Percentiles rank a stretch among this genome's conserved stretches.
These are phyloP conservation scores for Phrynosoma platyrhinos DNA, from an alignment of 2,113 vertebrate species.

Conservation along the genomic window DNA sequence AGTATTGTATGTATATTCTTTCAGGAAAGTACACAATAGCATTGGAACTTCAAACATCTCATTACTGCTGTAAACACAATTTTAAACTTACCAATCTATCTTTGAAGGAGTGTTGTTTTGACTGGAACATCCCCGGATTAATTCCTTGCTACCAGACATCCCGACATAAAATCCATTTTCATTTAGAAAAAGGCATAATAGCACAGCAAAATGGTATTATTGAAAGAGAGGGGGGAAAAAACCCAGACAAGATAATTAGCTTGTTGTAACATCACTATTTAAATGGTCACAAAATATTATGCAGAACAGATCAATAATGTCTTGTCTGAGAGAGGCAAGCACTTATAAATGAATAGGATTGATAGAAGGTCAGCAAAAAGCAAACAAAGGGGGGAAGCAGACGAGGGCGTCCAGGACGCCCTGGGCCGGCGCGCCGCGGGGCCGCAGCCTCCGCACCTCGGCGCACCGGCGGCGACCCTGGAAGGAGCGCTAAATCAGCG, in stretches of 20 bases:
- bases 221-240: not conserved
- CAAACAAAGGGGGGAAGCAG: no score
- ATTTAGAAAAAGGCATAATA: conserved; percentile 42
- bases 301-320: not conserved
- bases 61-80: not conserved
- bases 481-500: no score
- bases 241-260: conserved; percentile 44
- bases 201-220: not conserved
- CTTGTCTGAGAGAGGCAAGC: not conserved
- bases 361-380: not conserved
- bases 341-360: not conserved
- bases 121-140: conserved; percentile 57
- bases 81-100: conserved; percentile 77
- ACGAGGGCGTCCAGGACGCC: no score
- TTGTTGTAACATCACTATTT: conserved; percentile 19
- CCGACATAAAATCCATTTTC: conserved; percentile 59
- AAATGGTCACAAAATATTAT: conserved; percentile 36
- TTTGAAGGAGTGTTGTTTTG: conserved; percentile 70
- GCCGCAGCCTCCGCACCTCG: no score
- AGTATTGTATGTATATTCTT: not conserved
- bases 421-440: no score
- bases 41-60: conserved; percentile 1
- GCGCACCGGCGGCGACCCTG: no score
- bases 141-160: conserved; percentile 69
- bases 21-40: conserved; percentile 1